Evolutionary conservation across 2,797 vertebrate species (phyloP).

Genomic region (Hemitrygon akajei): DNA sequence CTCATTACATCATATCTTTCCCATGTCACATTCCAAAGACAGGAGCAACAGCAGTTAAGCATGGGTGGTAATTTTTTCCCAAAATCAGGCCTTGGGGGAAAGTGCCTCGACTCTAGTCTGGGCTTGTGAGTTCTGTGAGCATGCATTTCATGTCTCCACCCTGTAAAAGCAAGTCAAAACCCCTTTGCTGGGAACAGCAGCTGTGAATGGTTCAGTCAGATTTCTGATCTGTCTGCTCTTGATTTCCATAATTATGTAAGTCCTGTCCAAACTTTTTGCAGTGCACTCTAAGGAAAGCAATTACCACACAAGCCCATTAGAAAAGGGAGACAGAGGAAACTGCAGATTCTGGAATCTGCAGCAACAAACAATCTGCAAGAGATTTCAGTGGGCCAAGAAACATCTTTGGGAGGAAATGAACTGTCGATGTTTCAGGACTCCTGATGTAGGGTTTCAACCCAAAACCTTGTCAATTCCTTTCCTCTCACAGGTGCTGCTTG

Average conservation of each 20-base stretch:
- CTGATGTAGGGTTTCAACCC: too few relatives aligned
- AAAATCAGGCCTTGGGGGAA: background rate
- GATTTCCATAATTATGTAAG: background rate
- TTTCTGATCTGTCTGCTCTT: slow-evolving; percentile 20
- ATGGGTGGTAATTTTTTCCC: slow-evolving; percentile 26
- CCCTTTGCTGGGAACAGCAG: background rate
- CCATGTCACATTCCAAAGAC: slow-evolving; percentile 7
- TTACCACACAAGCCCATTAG: too few relatives aligned
- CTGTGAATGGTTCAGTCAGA: background rate
- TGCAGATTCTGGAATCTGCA: too few relatives aligned
- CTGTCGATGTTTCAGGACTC: too few relatives aligned
- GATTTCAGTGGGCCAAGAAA: too few relatives aligned
- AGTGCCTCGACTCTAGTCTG: background rate
- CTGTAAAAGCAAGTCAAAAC: slow-evolving; percentile 20
- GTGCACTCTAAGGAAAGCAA: background rate
- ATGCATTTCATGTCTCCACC: slow-evolving; percentile 12
- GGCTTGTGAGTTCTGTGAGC: slow-evolving; percentile 11
- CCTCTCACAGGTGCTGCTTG: too few relatives aligned
- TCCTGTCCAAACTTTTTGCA: too few relatives aligned
- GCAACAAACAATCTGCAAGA: too few relatives aligned
- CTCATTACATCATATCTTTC: background rate
- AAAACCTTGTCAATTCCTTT: too few relatives aligned
- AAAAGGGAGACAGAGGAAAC: too few relatives aligned
- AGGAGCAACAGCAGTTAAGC: background rate
- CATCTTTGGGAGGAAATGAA: too few relatives aligned